These are phyloP conservation scores for Mamestra brassicae DNA, from an alignment of 2,888 invertebrate species.

Conservation along the genomic window DNA sequence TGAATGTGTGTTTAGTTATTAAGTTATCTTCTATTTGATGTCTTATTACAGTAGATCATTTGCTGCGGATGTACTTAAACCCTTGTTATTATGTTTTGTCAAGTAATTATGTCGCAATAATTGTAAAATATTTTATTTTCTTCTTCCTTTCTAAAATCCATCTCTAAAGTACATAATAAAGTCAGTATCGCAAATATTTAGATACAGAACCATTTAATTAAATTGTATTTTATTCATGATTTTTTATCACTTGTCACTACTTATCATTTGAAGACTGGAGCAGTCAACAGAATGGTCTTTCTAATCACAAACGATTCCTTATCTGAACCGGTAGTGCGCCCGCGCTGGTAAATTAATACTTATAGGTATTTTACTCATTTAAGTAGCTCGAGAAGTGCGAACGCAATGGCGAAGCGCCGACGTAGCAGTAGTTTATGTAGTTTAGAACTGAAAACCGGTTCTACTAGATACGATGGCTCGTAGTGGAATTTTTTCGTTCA, in stretches of 20 bases:
- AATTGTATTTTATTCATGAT: constrained; percentile 11
- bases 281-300: constrained; percentile 31
- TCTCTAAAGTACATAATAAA: neutral
- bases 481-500: constrained; percentile 84
- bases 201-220: constrained; percentile 11
- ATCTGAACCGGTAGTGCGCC: constrained; percentile 34
- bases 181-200: neutral
- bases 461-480: constrained; percentile 77
- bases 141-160: neutral
- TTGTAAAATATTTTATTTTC: constrained; percentile 3
- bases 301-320: constrained; percentile 25
- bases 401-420: constrained; percentile 57
- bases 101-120: neutral
- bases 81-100: constrained; percentile 1
- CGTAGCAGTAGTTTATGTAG: constrained; percentile 65
- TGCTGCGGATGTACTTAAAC: constrained; percentile 31
- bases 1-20: constrained; percentile 35
- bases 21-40: constrained; percentile 48
- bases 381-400: constrained; percentile 49
- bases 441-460: constrained; percentile 83
- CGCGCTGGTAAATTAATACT: constrained; percentile 16
- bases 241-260: constrained; percentile 23
- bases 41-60: constrained; percentile 37
- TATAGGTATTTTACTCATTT: constrained; percentile 1
- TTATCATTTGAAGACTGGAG: constrained; percentile 16